Evolutionary conservation across 2,113 vertebrate species (phyloP).

Genomic region (Perca schrenkii): DNA sequence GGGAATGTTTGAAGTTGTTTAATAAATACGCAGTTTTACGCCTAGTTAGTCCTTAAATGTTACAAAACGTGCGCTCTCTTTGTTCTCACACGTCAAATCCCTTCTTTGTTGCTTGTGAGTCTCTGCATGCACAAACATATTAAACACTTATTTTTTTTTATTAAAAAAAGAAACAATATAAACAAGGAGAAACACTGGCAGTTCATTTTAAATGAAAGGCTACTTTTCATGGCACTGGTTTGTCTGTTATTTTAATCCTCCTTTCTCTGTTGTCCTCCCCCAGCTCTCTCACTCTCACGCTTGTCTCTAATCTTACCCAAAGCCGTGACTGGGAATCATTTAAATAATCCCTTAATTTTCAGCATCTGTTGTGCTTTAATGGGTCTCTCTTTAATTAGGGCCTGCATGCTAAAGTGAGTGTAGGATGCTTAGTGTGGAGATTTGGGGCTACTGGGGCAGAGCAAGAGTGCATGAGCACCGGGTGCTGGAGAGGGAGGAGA

Average conservation of each 20-base stretch:
- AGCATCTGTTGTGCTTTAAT: slow-evolving; percentile 83
- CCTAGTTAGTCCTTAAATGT: slow-evolving; percentile 64
- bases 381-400: slow-evolving; percentile 82
- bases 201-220: slow-evolving; percentile 57
- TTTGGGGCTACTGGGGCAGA: slow-evolving; percentile 52
- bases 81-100: slow-evolving; percentile 47
- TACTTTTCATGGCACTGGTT: slow-evolving; percentile 53
- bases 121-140: slow-evolving; percentile 26
- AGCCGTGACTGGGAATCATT: slow-evolving; percentile 74
- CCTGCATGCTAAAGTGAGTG: slow-evolving; percentile 68
- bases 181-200: slow-evolving; percentile 35
- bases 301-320: slow-evolving; percentile 64
- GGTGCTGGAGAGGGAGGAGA: slow-evolving; percentile 43
- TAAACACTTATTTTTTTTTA: slow-evolving; percentile 5
- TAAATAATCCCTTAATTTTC: slow-evolving; percentile 84
- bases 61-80: slow-evolving; percentile 57
- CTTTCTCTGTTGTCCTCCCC: slow-evolving; percentile 27
- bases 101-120: slow-evolving; percentile 41
- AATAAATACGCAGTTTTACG: slow-evolving; percentile 66
- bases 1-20: slow-evolving; percentile 68
- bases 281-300: slow-evolving; percentile 44
- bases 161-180: slow-evolving; percentile 43
- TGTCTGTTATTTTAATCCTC: slow-evolving; percentile 55
- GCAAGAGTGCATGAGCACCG: slow-evolving; percentile 45
- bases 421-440: slow-evolving; percentile 61